These are phyloP conservation scores for Harpagus bidentatus DNA, from an alignment of 2,113 vertebrate genomes.

Conservation along the genomic window DNA sequence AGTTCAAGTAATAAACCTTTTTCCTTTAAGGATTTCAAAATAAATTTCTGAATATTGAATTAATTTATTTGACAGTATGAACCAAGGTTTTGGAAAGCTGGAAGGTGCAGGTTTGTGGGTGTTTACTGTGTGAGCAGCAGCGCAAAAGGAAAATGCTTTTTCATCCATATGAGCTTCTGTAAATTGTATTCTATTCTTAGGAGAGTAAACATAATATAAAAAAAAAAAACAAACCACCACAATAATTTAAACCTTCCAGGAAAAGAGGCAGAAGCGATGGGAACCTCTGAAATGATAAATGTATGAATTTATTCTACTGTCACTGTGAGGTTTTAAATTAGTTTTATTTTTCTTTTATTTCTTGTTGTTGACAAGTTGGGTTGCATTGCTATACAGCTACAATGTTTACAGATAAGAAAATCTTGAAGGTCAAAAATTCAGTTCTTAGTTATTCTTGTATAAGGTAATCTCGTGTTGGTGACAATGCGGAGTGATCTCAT, in stretches of 20 bases:
- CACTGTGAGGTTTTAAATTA: slow-evolving; percentile 31
- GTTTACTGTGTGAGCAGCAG: neutral
- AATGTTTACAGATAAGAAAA: slow-evolving; percentile 42
- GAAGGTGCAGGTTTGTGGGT: neutral
- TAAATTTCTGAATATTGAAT: neutral
- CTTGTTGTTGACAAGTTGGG: slow-evolving; percentile 32
- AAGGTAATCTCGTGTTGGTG: neutral
- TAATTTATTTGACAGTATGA: neutral
- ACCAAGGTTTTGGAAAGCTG: neutral
- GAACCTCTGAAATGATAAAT: slow-evolving; percentile 54
- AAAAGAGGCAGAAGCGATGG: neutral
- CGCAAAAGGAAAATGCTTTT: slow-evolving; percentile 41
- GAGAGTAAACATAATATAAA: slow-evolving; percentile 31
- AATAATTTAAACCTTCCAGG: slow-evolving; percentile 34
- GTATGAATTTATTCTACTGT: slow-evolving; percentile 28
- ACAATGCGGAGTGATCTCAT: neutral
- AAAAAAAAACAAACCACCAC: neutral
- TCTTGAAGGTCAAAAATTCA: slow-evolving; percentile 23
- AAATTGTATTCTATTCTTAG: slow-evolving; percentile 46
- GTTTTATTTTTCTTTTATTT: slow-evolving; percentile 44
- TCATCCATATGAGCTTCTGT: slow-evolving; percentile 5
- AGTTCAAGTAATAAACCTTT: neutral
- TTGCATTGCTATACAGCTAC: neutral
- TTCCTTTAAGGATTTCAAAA: neutral
- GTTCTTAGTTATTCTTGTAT: neutral